Evolutionary conservation across 2,113 vertebrate species (phyloP).

Genomic region (Tachycineta bicolor): DNA sequence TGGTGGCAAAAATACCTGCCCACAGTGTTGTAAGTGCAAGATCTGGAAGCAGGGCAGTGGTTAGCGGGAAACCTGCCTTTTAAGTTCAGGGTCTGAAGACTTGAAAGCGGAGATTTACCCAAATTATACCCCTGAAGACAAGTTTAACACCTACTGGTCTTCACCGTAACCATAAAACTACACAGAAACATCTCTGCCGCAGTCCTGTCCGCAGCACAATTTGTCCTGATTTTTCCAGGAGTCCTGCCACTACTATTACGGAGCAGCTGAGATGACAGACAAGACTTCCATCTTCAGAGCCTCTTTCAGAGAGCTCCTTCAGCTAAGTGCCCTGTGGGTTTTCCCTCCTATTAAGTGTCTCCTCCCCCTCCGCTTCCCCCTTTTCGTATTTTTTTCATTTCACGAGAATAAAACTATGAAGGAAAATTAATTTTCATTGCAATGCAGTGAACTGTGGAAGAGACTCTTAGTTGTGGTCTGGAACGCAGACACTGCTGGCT

Average conservation of each 20-base stretch:
- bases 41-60: not conserved
- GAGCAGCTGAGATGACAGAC: slow-evolving; percentile 59
- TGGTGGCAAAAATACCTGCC: slow-evolving; percentile 25
- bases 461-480: slow-evolving; percentile 61
- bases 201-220: not conserved
- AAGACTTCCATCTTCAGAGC: slow-evolving; percentile 37
- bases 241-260: not conserved
- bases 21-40: not conserved
- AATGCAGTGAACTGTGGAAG: slow-evolving; percentile 55
- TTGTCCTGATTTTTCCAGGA: slow-evolving; percentile 35
- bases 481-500: slow-evolving; percentile 57
- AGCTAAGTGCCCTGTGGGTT: slow-evolving; percentile 31
- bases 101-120: slow-evolving; percentile 35
- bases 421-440: slow-evolving; percentile 67
- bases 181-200: not conserved
- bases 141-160: not conserved
- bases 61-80: slow-evolving; percentile 1
- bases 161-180: slow-evolving; percentile 22
- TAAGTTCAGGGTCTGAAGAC: not conserved
- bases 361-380: rapidly evolving
- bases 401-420: not conserved
- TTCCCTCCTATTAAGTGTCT: slow-evolving; percentile 1
- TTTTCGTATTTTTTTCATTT: not conserved
- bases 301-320: slow-evolving; percentile 39
- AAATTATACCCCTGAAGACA: slow-evolving; percentile 46